A percentile compares a stretch with the other conserved stretches of the same genome.
These are phyloP conservation scores for Platycheirus rosarum DNA, from an alignment of 2,888 invertebrate species.

Conservation along the genomic window DNA sequence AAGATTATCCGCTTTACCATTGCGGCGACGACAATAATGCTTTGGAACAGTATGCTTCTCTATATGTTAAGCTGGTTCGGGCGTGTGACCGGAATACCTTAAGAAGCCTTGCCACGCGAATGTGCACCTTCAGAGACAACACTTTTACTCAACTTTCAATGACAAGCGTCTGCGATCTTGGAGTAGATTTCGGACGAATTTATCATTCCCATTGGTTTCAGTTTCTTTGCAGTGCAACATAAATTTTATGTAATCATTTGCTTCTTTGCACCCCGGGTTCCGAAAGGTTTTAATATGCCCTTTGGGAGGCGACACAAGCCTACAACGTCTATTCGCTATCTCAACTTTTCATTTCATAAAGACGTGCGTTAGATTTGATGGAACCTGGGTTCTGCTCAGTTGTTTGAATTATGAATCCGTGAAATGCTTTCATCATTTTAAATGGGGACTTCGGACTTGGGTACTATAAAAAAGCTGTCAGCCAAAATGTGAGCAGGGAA, in stretches of 20 bases:
- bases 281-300: background rate
- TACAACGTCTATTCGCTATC: too few relatives aligned
- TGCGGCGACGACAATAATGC: too few relatives aligned
- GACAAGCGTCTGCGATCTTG: slow-evolving; percentile 8
- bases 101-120: background rate
- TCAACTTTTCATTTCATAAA: too few relatives aligned
- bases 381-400: too few relatives aligned
- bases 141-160: slow-evolving; percentile 29
- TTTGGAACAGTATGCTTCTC: background rate
- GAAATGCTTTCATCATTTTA: too few relatives aligned
- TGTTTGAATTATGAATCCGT: too few relatives aligned
- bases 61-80: slow-evolving; percentile 1
- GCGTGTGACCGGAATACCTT: slow-evolving; percentile 8
- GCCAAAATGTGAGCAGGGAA: too few relatives aligned
- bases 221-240: slow-evolving; percentile 2
- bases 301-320: too few relatives aligned
- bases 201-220: slow-evolving; percentile 12
- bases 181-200: background rate
- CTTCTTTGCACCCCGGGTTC: background rate
- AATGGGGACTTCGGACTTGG: too few relatives aligned
- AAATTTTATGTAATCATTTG: slow-evolving; percentile 8
- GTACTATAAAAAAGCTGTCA: too few relatives aligned
- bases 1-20: background rate
- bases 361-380: too few relatives aligned
- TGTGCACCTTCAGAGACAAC: slow-evolving; percentile 3